Evolutionary conservation across 1,140 invertebrate genomes (phyloP), one percentile per base, ranked within the genome.

Genomic region (Leptinotarsa lineolata): DNA sequence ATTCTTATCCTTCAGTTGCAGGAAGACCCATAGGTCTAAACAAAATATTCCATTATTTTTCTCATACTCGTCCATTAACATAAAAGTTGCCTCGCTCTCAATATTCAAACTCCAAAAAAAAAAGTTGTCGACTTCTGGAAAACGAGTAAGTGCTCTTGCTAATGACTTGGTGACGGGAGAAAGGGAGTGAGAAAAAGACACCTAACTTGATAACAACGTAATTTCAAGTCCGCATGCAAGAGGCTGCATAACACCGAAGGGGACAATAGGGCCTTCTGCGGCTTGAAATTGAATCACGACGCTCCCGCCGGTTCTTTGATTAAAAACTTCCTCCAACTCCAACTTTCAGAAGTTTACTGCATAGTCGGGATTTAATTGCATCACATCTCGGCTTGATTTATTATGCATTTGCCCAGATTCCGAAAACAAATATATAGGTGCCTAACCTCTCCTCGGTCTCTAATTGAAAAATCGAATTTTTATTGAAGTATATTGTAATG

Each of bases 131-230:
- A 39, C 11, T 39, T 39, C 30, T 39, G 8, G 16, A 13, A 54
- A 54, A 15, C 15, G 6, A 54, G 48, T 16, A n/a, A 54, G n/a
- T 54, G n/a, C 4, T 54, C n/a, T 54, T 18, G 48, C 48, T 16
- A 54, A 54, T 54, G 48, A 54, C n/a, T 18, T 54, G 48, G n/a
- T 16, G 48, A 18, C n/a, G n/a, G 48, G 16, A 54, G 15, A 4
- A n/a, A 13, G n/a, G 15, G 48, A 18, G 13, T 54, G n/a, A 54
- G 68, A 70, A 70, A 67, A 59, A 63, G 21, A 61, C 64, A 65
- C 48, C 76, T 77, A 80, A 80, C 72, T 80, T 70, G 76, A 80
- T 79, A 79, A 80, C 72, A 76, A 78, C 76, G 78, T 77, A 79
- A 79, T 79, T 77, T 79, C 72, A 74, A 79, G 75, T 77, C 75